Evolutionary conservation across 2,113 vertebrate genomes (phyloP), one percentile per base, ranked within the genome.

Genomic region (Ciconia stormi): DNA sequence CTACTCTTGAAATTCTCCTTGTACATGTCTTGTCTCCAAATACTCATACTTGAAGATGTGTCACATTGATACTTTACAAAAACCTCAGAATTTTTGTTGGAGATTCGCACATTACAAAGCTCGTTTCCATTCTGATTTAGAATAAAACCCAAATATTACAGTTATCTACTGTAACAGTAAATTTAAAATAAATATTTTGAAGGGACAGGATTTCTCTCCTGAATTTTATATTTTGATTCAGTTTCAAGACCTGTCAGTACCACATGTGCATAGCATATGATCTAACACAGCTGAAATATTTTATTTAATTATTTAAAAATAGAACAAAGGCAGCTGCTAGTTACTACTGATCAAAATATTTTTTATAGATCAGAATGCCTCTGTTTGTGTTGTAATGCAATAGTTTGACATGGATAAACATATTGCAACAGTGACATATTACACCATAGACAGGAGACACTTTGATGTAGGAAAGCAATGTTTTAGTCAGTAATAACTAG

Each of bases 261-360:
- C 42, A 95, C 53, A 86, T 66, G 74, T 92, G 63, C 91, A 65
- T 10, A 86, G 79, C 88, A 74, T 58, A 83, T 71, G 76, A 96
- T 62, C 91, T 80, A 93, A 88, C 38, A 89, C 80, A 66, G 86
- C 50, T 59, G 38, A 94, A 97, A 94, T 70, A 89, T 86, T 85
- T 89, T 94, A 87, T 91, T 95, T 92, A 93, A 89, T 93, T 87
- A 79, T 79, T 95, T 96, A 61, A 93, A 97, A 96, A 96, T 96
- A 94, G 93, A 91, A 89, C 70, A 94, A 96, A 95, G 70, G 93
- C 91, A 94, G 94, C 91, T 97, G 94, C 56, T 91, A 84, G 77
- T 82, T 84, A 84, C 61, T 84, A 87, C 61, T 36, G 52, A 91
- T 82, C 50, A 79, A 84, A 91, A 94, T 85, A 66, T 81, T 87